A percentile compares a stretch with the other conserved stretches of the same genome.
phyloP scores from a whole-genome alignment of 2,113 vertebrate genomes.

The Synodontis membranacea region DNA sequence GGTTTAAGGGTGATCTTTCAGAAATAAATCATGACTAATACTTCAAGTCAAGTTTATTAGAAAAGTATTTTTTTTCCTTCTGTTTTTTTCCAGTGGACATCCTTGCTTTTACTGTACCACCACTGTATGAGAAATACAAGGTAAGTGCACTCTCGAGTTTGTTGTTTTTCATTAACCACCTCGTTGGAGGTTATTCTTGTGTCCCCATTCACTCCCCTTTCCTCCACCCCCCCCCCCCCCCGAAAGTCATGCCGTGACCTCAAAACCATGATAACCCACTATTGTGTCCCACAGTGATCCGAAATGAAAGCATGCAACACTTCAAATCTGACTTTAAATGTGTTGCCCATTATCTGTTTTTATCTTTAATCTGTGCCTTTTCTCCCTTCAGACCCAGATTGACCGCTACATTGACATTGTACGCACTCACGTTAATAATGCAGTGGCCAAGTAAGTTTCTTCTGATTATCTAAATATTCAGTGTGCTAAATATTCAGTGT shows the following conservation, averaged over 20 bases:
- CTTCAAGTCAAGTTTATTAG: not conserved
- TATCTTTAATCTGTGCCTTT: not conserved
- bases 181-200: not conserved
- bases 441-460: constrained; percentile 81
- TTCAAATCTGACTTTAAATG: not conserved
- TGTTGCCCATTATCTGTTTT: not conserved
- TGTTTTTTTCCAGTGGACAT: constrained; percentile 77
- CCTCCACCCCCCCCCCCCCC: not conserved
- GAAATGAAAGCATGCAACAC: constrained; percentile 25
- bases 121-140: constrained; percentile 91
- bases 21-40: not conserved
- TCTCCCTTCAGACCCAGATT: constrained; percentile 80
- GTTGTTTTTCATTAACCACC: not conserved
- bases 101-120: constrained; percentile 81
- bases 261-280: constrained; percentile 45
- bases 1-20: not conserved
- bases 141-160: constrained; percentile 64
- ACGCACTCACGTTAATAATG: constrained; percentile 79
- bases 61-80: not conserved
- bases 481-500: too few species aligned
- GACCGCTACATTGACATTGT: constrained; percentile 82
- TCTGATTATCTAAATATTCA: not conserved
- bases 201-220: constrained; percentile 9
- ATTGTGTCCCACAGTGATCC: constrained; percentile 16
- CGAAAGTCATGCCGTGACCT: constrained; percentile 27